These are phyloP conservation scores for Dynastes maya DNA, from an alignment of 2,888 invertebrate genomes.

Conservation along the genomic window DNA sequence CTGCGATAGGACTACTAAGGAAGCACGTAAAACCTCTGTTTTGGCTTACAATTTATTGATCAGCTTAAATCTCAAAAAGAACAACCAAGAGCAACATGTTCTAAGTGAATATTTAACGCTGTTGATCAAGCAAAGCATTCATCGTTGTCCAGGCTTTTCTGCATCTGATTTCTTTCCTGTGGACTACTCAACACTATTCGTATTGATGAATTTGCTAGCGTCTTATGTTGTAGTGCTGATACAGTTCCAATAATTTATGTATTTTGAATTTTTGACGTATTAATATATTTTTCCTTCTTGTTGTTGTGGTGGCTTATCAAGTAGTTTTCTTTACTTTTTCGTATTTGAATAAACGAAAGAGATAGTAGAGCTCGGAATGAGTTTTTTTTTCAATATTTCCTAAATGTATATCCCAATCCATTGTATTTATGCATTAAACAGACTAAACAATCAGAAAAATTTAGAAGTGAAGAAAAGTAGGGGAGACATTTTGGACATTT, in stretches of 20 bases:
- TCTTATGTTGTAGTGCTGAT: constrained; percentile 6
- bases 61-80: neutral
- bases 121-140: constrained; percentile 4
- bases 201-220: constrained; percentile 13
- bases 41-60: neutral
- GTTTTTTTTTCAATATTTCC: neutral
- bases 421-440: neutral
- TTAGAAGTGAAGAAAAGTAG: too few species aligned
- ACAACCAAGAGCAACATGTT: neutral
- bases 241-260: constrained; percentile 1
- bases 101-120: neutral
- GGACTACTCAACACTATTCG: constrained; percentile 10
- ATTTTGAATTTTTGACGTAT: neutral
- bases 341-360: too few species aligned
- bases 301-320: too few species aligned
- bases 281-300: too few species aligned
- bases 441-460: too few species aligned
- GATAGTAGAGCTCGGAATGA: too few species aligned
- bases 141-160: neutral
- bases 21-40: neutral
- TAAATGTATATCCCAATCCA: neutral
- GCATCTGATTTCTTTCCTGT: constrained; percentile 10
- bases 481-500: too few species aligned
- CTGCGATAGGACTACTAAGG: constrained; percentile 9
- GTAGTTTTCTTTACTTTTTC: too few species aligned